Evolutionary conservation across 64 coral and sea anemone species (phyloP).

Genomic region (Anthopleura sola): DNA sequence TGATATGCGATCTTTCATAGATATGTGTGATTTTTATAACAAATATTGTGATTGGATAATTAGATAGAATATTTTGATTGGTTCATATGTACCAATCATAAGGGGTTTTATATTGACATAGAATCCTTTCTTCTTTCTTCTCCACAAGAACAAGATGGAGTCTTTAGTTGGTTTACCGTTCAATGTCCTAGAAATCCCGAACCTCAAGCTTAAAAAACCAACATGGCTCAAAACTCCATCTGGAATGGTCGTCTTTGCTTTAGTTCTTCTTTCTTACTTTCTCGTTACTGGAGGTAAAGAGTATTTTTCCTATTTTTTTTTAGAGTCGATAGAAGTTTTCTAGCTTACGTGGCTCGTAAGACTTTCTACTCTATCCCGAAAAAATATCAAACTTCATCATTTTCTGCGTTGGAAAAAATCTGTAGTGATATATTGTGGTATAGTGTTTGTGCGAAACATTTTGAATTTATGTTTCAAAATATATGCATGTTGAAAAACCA

Average conservation of each 20-base stretch:
- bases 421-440: background rate
- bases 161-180: conserved; percentile 90
- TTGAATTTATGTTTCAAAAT: background rate
- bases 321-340: background rate
- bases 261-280: conserved; percentile 96
- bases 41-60: conserved; percentile 31
- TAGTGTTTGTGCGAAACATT: background rate
- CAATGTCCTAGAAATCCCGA: conserved; percentile 90
- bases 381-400: background rate
- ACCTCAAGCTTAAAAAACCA: conserved; percentile 94
- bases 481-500: background rate
- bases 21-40: background rate
- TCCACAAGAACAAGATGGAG: conserved; percentile 86
- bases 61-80: background rate
- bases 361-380: background rate
- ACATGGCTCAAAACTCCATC: conserved; percentile 97
- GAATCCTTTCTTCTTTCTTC: conserved; percentile 23
- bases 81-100: conserved; percentile 61
- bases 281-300: conserved; percentile 91
- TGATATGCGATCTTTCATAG: too few relatives aligned
- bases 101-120: conserved; percentile 5
- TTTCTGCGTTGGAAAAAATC: background rate
- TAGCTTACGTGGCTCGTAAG: background rate
- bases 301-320: background rate
- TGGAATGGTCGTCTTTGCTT: conserved; percentile 95